Conservation (phyloP, 64 coral and sea anemone species). For the Orbicella faveolata region DNA sequence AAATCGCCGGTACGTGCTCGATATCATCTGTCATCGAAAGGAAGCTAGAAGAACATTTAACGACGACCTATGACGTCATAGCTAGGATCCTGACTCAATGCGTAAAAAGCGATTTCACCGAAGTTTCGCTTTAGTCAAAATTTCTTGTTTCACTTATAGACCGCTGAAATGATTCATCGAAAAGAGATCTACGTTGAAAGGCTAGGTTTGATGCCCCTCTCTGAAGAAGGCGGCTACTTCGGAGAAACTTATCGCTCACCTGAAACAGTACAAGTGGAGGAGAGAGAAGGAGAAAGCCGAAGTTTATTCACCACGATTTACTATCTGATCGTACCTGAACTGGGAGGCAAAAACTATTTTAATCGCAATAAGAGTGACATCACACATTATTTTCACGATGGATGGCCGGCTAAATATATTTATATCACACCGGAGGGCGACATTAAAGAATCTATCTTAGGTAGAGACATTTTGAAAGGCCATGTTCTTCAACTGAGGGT, state of each 20-base stretch:
- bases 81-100: too few relatives aligned
- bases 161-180: constrained; percentile 38
- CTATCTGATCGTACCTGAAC: constrained; percentile 66
- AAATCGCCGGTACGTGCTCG: too few relatives aligned
- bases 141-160: not conserved
- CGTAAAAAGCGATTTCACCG: not conserved
- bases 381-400: constrained; percentile 70
- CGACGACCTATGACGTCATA: too few relatives aligned
- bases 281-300: constrained; percentile 21
- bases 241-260: constrained; percentile 63
- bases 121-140: not conserved
- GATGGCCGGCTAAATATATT: constrained; percentile 77
- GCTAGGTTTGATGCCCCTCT: constrained; percentile 50
- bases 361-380: constrained; percentile 71
- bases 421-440: constrained; percentile 58
- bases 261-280: not conserved
- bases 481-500: constrained; percentile 56
- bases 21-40: too few relatives aligned
- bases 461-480: constrained; percentile 64
- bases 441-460: constrained; percentile 54
- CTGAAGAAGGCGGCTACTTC: constrained; percentile 82
- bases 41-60: too few relatives aligned
- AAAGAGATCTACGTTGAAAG: constrained; percentile 50
- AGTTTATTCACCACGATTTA: constrained; percentile 72
- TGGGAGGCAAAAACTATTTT: constrained; percentile 66